Conservation (phyloP, 2,888 invertebrate genomes). For the Acanthoscelides obtectus region DNA sequence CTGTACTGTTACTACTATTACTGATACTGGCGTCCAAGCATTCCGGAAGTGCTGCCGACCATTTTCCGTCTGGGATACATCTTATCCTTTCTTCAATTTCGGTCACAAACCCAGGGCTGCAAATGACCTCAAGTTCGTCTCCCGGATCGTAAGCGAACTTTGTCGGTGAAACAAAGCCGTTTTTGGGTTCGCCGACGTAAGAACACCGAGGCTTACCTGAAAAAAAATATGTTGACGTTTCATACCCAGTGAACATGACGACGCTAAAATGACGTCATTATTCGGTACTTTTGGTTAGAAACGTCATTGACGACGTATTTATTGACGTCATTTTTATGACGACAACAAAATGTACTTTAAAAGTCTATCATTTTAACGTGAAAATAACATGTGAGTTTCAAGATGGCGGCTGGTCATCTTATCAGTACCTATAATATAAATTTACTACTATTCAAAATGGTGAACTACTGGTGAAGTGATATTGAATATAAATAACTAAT, state of each 20-base stretch:
- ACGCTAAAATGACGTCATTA: too few relatives aligned
- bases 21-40: constrained; percentile 51
- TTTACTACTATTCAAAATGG: too few relatives aligned
- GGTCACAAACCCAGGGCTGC: constrained; percentile 60
- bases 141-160: constrained; percentile 73
- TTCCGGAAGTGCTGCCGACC: constrained; percentile 64
- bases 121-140: constrained; percentile 64
- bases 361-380: too few relatives aligned
- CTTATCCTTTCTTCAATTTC: constrained; percentile 50
- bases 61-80: constrained; percentile 62
- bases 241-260: neutral
- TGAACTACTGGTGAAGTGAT: too few relatives aligned
- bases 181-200: constrained; percentile 67
- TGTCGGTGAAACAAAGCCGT: constrained; percentile 64
- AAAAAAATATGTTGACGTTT: too few relatives aligned
- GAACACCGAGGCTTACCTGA: constrained; percentile 69
- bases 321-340: neutral
- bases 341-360: too few relatives aligned
- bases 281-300: too few relatives aligned
- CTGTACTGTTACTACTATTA: constrained; percentile 1
- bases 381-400: too few relatives aligned
- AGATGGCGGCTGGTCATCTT: too few relatives aligned
- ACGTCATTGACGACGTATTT: too few relatives aligned
- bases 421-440: too few relatives aligned
- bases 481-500: too few relatives aligned